Percentiles rank a stretch among this genome's conserved stretches.
These are phyloP conservation scores for Temnothorax ravouxi DNA, from an alignment of 2,888 invertebrate genomes.

Conservation along the genomic window DNA sequence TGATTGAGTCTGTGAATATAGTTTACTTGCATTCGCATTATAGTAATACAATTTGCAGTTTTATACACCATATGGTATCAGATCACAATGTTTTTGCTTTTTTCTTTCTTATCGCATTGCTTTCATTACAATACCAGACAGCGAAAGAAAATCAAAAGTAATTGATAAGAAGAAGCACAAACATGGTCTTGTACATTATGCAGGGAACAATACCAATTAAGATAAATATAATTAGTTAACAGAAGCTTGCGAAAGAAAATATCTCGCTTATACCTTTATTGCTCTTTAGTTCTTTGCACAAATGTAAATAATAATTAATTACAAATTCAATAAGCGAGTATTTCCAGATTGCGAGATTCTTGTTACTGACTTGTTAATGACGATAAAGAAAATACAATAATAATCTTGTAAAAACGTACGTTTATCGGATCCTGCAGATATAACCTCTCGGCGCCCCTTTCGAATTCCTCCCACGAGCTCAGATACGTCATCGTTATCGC, in stretches of 20 bases:
- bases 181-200: neutral
- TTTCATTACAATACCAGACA: neutral
- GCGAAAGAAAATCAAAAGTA: neutral
- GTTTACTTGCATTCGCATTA: neutral
- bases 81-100: neutral
- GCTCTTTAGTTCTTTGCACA: neutral
- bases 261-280: neutral
- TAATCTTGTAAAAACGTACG: slow-evolving; percentile 86
- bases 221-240: neutral
- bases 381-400: neutral
- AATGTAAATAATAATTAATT: neutral
- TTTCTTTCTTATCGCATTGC: neutral
- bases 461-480: slow-evolving; percentile 98
- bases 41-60: neutral
- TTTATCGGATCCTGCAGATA: slow-evolving; percentile 97
- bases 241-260: neutral
- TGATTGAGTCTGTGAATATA: neutral
- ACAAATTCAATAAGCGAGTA: neutral
- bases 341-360: neutral
- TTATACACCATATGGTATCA: neutral
- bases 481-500: slow-evolving; percentile 92
- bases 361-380: neutral
- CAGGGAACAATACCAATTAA: neutral
- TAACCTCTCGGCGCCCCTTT: slow-evolving; percentile 97
- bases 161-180: neutral